Evolutionary conservation across 2,888 invertebrate species (phyloP).

Genomic region (Apamea sordens): DNA sequence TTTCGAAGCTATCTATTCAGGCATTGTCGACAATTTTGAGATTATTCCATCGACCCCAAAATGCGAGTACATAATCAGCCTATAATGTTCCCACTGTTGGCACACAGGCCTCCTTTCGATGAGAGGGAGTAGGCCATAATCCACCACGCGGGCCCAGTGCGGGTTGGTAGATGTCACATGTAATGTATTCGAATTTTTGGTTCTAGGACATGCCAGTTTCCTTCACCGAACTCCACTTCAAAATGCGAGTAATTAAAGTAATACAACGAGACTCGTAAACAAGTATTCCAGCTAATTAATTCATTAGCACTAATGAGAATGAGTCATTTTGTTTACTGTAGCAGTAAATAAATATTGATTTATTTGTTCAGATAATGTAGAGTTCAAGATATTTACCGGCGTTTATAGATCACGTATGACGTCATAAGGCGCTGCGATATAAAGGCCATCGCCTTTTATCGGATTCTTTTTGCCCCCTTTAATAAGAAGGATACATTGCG

Average conservation of each 20-base stretch:
- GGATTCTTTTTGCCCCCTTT: background rate
- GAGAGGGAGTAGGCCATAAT: too few species aligned
- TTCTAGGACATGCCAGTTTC: too few species aligned
- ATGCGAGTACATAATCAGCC: too few species aligned
- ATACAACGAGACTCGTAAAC: background rate
- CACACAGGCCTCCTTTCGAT: too few species aligned
- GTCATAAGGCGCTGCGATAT: background rate
- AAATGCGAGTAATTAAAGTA: background rate
- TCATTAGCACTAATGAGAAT: slow-evolving; percentile 40
- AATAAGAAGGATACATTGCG: background rate
- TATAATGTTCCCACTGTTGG: too few species aligned
- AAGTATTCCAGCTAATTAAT: slow-evolving; percentile 17
- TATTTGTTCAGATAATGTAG: slow-evolving; percentile 42
- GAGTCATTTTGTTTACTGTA: slow-evolving; percentile 49
- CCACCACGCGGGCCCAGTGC: too few species aligned
- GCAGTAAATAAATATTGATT: slow-evolving; percentile 32
- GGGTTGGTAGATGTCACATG: too few species aligned
- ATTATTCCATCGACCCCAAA: too few species aligned
- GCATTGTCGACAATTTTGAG: too few species aligned
- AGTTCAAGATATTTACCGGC: slow-evolving; percentile 19
- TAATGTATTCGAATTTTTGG: too few species aligned
- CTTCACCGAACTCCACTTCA: background rate
- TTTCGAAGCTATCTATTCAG: too few species aligned
- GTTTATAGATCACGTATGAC: slow-evolving; percentile 6
- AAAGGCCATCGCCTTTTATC: background rate